Evolutionary conservation across 1,140 invertebrate species (phyloP).

Genomic region (Cyrtorhinus lividipennis): DNA sequence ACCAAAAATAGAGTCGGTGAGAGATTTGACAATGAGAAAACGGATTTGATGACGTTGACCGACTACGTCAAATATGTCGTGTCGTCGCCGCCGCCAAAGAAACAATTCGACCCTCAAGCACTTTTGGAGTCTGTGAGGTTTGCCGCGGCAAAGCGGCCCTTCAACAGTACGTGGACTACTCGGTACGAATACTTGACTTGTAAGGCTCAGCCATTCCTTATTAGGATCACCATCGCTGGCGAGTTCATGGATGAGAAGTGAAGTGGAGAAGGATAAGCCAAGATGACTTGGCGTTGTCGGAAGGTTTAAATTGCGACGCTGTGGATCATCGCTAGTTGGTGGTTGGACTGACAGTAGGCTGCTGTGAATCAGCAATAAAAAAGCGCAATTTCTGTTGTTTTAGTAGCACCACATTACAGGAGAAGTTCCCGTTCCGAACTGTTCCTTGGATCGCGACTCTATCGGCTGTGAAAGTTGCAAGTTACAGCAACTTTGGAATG

Average conservation of each 20-base stretch:
- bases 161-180: background rate
- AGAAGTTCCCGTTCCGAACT: too few species aligned
- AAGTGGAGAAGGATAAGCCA: too few species aligned
- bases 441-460: too few species aligned
- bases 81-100: background rate
- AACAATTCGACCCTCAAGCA: conserved; percentile 7
- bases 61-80: conserved; percentile 5
- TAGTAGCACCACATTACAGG: too few species aligned
- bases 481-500: too few species aligned
- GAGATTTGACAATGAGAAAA: background rate
- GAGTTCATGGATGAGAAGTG: conserved; percentile 17
- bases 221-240: conserved; percentile 17
- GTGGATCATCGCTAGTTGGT: too few species aligned
- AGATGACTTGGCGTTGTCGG: too few species aligned
- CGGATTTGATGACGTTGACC: background rate
- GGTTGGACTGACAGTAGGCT: too few species aligned
- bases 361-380: too few species aligned
- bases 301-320: too few species aligned
- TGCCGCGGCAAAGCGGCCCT: background rate
- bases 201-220: conserved; percentile 14
- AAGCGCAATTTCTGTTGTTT: too few species aligned
- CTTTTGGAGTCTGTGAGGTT: conserved; percentile 1
- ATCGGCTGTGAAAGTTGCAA: too few species aligned
- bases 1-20: background rate
- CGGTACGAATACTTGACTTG: conserved; percentile 13